Base-by-base conservation (phyloP, 2,113 vertebrate genomes). In the Leptobrachium ailaonicum region DNA sequence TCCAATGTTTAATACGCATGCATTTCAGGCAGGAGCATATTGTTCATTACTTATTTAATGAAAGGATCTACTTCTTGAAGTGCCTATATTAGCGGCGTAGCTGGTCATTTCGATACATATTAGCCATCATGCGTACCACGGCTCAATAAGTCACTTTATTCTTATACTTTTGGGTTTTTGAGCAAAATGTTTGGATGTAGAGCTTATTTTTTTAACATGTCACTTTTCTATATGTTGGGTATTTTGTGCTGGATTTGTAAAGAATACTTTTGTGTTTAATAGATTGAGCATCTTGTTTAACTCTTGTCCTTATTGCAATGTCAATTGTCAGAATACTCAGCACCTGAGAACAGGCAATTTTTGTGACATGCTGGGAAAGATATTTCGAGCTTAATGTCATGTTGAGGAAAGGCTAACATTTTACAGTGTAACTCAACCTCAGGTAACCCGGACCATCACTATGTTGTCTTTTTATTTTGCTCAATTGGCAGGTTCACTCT, bases 361-460 rank as follows among this genome's bases (percentile, higher is more conserved):
- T 47, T 77, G 76, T 71, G 68, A 71, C 76, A 71, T 78, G 76
- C 67, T 71, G 67, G 56, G 76, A 78, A 70, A 66, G 69, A 78
- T 78, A 78, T 78, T 71, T 78, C 76, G 63, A 71, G 62, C 67
- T 47, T 78, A 78, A 78, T 71, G 67, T 78, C 76, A 78, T 78
- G 76, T 63, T 71, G 76, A 63, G 76, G 69, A 78, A 78, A 71
- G 56, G 45, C 76, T 78, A 78, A 78, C 76, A 78, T 78, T 78
- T 78, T 78, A 50, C 67, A 71, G 68, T 78, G 69, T 71, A 71
- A 70, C 42, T 60, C 41, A 71, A 78, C 76, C 76, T 78, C 63
- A 71, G 2, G 5, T 78, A 68, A 78, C 54, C 67, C 62, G 41
- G 43, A 77, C 67, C 66, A 70, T 60, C 43, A 69, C 69, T 56